These are phyloP conservation scores for Oligia fasciuncula DNA, from an alignment of 2,888 invertebrate genomes.

Conservation along the genomic window DNA sequence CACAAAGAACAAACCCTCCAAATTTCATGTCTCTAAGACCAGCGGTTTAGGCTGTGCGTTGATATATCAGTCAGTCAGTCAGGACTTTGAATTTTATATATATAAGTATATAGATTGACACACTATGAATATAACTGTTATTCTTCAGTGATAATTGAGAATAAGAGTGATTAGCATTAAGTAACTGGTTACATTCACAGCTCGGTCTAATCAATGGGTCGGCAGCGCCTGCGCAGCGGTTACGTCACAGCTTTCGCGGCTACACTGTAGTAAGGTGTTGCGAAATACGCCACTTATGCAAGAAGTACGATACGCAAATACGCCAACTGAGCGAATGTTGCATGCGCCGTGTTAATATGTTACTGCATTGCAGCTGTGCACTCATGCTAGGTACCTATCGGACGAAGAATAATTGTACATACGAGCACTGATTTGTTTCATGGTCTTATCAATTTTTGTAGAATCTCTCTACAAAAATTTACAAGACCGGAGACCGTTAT, in stretches of 20 bases:
- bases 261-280: slow-evolving; percentile 80
- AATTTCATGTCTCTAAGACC: too few species aligned
- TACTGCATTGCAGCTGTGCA: slow-evolving; percentile 58
- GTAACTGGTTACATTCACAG: slow-evolving; percentile 85
- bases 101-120: not conserved
- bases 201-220: slow-evolving; percentile 85
- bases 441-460: slow-evolving; percentile 28
- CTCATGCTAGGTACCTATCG: slow-evolving; percentile 13
- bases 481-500: slow-evolving; percentile 1
- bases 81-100: too few species aligned
- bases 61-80: too few species aligned
- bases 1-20: too few species aligned
- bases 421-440: slow-evolving; percentile 38
- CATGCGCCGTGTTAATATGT: slow-evolving; percentile 67
- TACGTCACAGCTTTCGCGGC: slow-evolving; percentile 87
- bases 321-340: slow-evolving; percentile 73
- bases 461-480: not conserved
- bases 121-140: not conserved
- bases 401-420: slow-evolving; percentile 20
- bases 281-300: slow-evolving; percentile 86
- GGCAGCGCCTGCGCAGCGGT: slow-evolving; percentile 74
- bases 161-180: slow-evolving; percentile 76
- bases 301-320: slow-evolving; percentile 83
- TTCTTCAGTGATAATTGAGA: slow-evolving; percentile 53
- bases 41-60: too few species aligned